Evolutionary conservation across 1,140 invertebrate species (phyloP).

Genomic region (Laupala kohalensis): DNA sequence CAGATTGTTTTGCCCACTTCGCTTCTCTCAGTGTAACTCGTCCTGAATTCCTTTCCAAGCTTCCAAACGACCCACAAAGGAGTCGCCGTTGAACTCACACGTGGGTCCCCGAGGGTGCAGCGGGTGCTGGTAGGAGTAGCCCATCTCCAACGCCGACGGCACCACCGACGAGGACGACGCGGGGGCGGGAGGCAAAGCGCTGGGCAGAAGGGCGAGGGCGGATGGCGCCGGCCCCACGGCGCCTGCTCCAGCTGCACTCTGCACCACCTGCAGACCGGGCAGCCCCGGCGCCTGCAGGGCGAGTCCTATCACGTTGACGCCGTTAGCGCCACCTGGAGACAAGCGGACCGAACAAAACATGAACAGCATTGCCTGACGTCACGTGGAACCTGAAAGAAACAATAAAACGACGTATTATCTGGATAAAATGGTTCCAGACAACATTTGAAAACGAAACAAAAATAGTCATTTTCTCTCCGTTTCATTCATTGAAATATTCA

Average conservation of each 20-base stretch:
- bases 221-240: background rate
- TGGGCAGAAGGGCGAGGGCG: no score
- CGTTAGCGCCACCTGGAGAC: slow-evolving; percentile 44
- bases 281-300: slow-evolving; percentile 44
- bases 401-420: no score
- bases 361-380: no score
- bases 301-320: slow-evolving; percentile 53
- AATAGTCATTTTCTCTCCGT: no score
- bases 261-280: slow-evolving; percentile 23
- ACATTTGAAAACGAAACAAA: no score
- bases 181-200: no score
- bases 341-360: no score
- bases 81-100: background rate
- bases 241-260: background rate
- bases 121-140: slow-evolving; percentile 10
- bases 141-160: slow-evolving; percentile 1
- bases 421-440: no score
- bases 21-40: background rate
- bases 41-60: background rate
- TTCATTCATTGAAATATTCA: no score
- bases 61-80: background rate
- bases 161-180: background rate
- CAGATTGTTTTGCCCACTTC: background rate
- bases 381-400: no score
- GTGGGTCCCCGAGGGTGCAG: slow-evolving; percentile 7